Conservation (phyloP, 2,113 vertebrate species). For the Echinops telfairi region DNA sequence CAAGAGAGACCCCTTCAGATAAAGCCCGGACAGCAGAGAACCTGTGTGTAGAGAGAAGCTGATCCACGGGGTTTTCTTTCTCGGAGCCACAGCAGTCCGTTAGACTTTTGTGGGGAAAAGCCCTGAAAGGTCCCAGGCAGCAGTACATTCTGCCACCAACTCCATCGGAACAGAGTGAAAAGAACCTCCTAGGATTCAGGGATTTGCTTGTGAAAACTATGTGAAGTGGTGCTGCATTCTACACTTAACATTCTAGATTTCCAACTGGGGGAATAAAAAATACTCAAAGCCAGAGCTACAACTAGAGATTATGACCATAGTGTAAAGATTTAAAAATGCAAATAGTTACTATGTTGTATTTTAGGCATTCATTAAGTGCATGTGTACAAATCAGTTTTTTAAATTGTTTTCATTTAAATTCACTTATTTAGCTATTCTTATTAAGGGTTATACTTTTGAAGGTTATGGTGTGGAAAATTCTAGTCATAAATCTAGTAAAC, state of each 20-base stretch:
- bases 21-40: slow-evolving; percentile 6
- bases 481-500: slow-evolving; percentile 63
- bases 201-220: slow-evolving; percentile 6
- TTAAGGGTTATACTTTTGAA: slow-evolving; percentile 51
- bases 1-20: neutral
- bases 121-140: neutral
- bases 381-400: neutral
- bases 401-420: slow-evolving; percentile 60
- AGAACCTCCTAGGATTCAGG: neutral
- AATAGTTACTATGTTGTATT: neutral
- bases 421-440: slow-evolving; percentile 41
- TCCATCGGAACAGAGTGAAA: neutral
- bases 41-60: slow-evolving; percentile 17
- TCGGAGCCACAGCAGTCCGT: neutral
- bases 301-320: neutral
- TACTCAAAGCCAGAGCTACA: neutral
- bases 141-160: neutral
- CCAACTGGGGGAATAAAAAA: neutral
- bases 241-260: slow-evolving; percentile 24
- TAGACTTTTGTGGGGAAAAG: slow-evolving; percentile 23
- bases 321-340: slow-evolving; percentile 14
- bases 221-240: slow-evolving; percentile 3
- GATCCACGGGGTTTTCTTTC: slow-evolving; percentile 6
- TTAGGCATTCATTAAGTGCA: neutral
- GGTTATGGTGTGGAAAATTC: slow-evolving; percentile 69